Conservation (phyloP, 2,113 vertebrate genomes). For the Sphyrna mokarran region DNA sequence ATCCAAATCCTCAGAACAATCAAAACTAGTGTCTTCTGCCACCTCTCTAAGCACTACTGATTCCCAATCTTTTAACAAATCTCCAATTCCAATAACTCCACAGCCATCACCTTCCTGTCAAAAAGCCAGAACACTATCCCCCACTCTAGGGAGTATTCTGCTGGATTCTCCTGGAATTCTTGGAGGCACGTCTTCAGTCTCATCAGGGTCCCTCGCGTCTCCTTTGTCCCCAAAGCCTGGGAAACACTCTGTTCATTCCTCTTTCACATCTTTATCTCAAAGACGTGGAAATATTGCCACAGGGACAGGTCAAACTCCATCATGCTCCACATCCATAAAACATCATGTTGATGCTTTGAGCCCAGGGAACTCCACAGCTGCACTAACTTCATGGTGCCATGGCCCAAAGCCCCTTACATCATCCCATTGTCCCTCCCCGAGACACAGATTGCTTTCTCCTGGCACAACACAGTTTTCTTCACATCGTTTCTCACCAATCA, state of each 20-base stretch:
- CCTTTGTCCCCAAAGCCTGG: neutral
- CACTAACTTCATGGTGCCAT: neutral
- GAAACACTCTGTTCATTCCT: neutral
- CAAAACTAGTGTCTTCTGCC: neutral
- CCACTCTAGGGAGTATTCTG: neutral
- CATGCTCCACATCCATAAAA: neutral
- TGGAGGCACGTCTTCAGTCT: neutral
- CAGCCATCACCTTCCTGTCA: neutral
- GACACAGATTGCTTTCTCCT: neutral
- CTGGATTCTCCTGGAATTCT: neutral
- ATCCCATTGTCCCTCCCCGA: neutral
- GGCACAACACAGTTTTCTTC: neutral
- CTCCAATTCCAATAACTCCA: neutral
- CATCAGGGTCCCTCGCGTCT: neutral
- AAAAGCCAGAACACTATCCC: neutral
- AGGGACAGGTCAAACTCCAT: neutral
- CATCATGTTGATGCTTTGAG: neutral
- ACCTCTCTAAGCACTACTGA: neutral
- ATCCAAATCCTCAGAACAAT: neutral
- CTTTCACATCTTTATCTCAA: neutral
- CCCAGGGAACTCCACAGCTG: neutral
- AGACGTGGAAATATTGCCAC: neutral
- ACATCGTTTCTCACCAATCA: neutral
- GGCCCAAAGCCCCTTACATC: neutral
- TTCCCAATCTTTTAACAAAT: neutral